phyloP scores from a whole-genome alignment of 2,797 vertebrate genomes.

The Sebastes diploproa region DNA sequence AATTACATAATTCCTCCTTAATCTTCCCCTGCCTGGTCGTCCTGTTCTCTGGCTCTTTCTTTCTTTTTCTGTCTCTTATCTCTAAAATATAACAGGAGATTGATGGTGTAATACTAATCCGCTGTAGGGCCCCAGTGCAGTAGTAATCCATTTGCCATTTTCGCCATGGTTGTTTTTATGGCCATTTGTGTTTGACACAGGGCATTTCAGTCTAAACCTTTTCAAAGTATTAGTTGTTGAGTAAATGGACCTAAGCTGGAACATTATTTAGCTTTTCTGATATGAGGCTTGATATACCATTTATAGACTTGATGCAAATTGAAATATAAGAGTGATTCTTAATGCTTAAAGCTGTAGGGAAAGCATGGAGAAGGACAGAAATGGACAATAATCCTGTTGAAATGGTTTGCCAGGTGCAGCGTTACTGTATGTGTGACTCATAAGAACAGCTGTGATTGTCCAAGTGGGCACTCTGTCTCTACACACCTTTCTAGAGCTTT shows the following conservation, averaged over 20 bases:
- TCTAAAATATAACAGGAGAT: slow-evolving; percentile 22
- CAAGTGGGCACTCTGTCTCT: slow-evolving; percentile 1
- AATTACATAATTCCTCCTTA: slow-evolving; percentile 37
- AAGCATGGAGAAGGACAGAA: not conserved
- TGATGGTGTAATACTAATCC: slow-evolving; percentile 42
- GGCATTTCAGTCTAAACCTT: slow-evolving; percentile 27
- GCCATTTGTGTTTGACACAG: slow-evolving; percentile 28
- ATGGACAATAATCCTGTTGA: not conserved
- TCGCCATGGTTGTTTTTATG: slow-evolving; percentile 12
- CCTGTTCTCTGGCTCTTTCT: not conserved
- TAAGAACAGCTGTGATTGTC: slow-evolving; percentile 9
- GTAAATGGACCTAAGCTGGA: slow-evolving; percentile 18
- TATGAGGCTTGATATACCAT: not conserved
- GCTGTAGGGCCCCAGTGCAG: not conserved
- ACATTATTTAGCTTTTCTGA: not conserved
- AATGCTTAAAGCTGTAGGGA: not conserved
- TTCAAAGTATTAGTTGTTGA: slow-evolving; percentile 7
- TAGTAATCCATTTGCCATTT: slow-evolving; percentile 50
- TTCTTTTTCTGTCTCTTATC: slow-evolving; percentile 17
- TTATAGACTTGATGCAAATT: not conserved
- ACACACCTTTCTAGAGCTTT: not conserved
- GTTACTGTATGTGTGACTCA: slow-evolving; percentile 23
- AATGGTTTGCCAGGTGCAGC: not conserved
- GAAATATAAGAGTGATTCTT: not conserved
- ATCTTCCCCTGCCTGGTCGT: slow-evolving; percentile 7